Evolutionary conservation across 2,797 vertebrate genomes (phyloP), one percentile per base, ranked within the genome.

Genomic region (Philypnodon macrostomus): DNA sequence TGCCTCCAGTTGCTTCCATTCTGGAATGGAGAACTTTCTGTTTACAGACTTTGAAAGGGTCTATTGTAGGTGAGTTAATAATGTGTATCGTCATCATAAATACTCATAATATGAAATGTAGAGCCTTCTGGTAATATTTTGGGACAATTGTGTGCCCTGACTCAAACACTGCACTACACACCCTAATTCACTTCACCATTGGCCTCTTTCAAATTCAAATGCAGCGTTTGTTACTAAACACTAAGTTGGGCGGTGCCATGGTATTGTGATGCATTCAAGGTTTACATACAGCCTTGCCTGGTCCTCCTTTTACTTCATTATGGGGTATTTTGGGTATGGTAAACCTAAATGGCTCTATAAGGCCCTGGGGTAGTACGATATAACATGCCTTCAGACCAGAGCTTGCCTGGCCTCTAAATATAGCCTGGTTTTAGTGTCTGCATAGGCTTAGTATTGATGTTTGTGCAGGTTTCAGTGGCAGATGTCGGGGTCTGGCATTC

Each of bases 181-280:
- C 53, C 51, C 69, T 64, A 75, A 67, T 12, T 61, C 57, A 81
- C 66, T 71, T 71, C 56, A 49, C 73, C 47, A 51, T 67, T 53
- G 65, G 62, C 50, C 51, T 67, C 80, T 47, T 84, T 87, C 81
- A 68, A 65, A 88, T 89, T 81, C 70, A 85, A 85, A 87, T 77
- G 67, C 44, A 12, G 58, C 46, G 67, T 84, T 84, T 86, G 81
- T 87, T 75, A 69, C 63, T 70, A 81, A 84, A 77, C 83, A 77
- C 56, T n/a, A 39, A 63, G 53, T 66, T 45, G 74, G 82, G 77
- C 52, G 52, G 73, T 63, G 70, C 68, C 70, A 67, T 54, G 62
- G 64, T 39, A 85, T 86, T 90, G 87, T 87, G 67, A 89, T 90
- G 81, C 81, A 67, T 72, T 66, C 53, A 47, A 42, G 62, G 39